Percentiles rank a stretch among this genome's conserved stretches.
These are phyloP conservation scores for Uria aalge DNA, from an alignment of 2,113 vertebrate genomes.

Conservation along the genomic window DNA sequence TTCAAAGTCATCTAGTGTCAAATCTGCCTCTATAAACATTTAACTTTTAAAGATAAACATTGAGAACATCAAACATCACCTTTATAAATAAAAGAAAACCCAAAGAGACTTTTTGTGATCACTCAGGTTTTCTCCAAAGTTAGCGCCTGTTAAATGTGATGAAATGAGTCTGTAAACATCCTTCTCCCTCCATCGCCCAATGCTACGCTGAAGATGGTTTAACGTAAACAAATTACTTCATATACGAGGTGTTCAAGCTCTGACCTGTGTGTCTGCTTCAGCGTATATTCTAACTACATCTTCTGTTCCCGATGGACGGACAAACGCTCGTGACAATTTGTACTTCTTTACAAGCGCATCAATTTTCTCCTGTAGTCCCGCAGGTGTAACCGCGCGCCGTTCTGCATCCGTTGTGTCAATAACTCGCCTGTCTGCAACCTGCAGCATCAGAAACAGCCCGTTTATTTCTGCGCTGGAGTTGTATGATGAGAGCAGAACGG, in stretches of 20 bases:
- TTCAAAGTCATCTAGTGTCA: not conserved
- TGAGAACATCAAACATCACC: not conserved
- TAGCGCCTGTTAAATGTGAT: not conserved
- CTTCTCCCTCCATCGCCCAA: not conserved
- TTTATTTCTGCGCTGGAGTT: not conserved
- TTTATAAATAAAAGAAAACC: not conserved
- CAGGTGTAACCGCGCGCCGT: constrained; percentile 78
- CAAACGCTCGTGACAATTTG: constrained; percentile 83
- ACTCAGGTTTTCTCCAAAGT: not conserved
- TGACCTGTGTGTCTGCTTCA: constrained; percentile 92
- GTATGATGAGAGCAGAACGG: not conserved
- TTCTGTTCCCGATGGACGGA: constrained; percentile 95
- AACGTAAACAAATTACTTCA: not conserved
- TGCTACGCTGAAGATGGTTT: not conserved
- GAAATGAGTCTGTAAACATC: not conserved
- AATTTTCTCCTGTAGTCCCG: constrained; percentile 87
- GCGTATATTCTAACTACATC: constrained; percentile 90
- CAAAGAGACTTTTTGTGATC: not conserved
- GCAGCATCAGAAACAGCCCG: not conserved
- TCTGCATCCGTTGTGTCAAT: constrained; percentile 90
- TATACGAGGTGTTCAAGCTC: not conserved
- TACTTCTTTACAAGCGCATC: constrained; percentile 81
- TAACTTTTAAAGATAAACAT: not conserved
- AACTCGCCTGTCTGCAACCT: constrained; percentile 87
- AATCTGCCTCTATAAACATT: not conserved